A percentile compares a stretch with the other conserved stretches of the same genome.
Conservation (phyloP, 1,140 invertebrate genomes). For the Bombus soroeensis region DNA sequence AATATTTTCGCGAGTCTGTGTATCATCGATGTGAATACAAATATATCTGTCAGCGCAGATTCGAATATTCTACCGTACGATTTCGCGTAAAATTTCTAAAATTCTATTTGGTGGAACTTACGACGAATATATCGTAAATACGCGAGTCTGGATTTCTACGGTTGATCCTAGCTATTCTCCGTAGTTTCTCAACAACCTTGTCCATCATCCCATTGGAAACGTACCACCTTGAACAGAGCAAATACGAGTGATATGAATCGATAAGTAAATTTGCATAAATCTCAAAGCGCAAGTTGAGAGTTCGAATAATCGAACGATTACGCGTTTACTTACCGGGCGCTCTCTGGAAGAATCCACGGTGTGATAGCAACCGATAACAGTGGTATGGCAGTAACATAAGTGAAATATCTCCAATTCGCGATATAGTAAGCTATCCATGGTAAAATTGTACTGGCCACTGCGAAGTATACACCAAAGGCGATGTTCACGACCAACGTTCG, state of each 20-base stretch:
- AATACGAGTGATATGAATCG: not conserved
- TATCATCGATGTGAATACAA: rapidly evolving
- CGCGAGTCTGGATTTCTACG: slow-evolving; percentile 69
- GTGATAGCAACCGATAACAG: slow-evolving; percentile 74
- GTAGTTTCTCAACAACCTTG: slow-evolving; percentile 76
- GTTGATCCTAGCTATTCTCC: slow-evolving; percentile 77
- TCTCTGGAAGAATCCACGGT: slow-evolving; percentile 81
- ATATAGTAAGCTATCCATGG: slow-evolving; percentile 80
- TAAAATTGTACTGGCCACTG: slow-evolving; percentile 74
- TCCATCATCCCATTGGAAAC: slow-evolving; percentile 75
- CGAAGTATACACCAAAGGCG: slow-evolving; percentile 79
- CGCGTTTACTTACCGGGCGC: slow-evolving; percentile 73
- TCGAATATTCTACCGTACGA: not conserved
- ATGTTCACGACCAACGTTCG: slow-evolving; percentile 78
- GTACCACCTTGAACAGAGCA: slow-evolving; percentile 74
- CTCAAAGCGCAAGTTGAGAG: not conserved
- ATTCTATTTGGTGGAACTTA: slow-evolving; percentile 56
- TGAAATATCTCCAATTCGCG: slow-evolving; percentile 77
- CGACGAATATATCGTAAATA: slow-evolving; percentile 73
- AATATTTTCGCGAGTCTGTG: too few species aligned
- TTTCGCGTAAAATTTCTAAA: not conserved
- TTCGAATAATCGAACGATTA: not conserved
- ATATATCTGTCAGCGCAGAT: not conserved
- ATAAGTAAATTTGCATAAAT: not conserved
- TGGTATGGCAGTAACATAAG: slow-evolving; percentile 74